Base-by-base conservation (phyloP, 1,140 invertebrate genomes). In the Pseudomyrmex concolor region DNA sequence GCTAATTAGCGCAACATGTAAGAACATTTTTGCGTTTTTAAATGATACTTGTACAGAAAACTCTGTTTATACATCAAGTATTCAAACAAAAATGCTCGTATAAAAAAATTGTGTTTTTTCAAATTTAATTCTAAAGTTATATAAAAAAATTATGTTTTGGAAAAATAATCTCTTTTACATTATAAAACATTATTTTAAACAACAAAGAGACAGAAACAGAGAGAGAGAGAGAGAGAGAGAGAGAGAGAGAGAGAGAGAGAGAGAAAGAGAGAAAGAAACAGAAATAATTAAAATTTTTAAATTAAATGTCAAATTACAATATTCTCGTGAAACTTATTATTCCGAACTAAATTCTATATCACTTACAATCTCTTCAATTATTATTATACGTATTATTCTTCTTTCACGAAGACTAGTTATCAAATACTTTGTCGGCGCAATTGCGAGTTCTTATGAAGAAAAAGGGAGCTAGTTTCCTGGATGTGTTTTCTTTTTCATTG, bases 401-500 rank as follows among this genome's bases (percentile, higher is more conserved):
- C 34, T 68, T 55, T 57, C 43, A 59, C 25, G 15, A 48, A 48
- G 15, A 57, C 8, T 43, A 13, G 54, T 43, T 25, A 77, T 45
- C 34, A 25, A 8, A 70, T 70, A 19, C 17, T 55, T 57, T 15
- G 25, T 70, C 19, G 43, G 12, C 8, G 51, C 74, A 34, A 55
- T 77, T 34, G 34, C 34, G 12, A 0, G 57, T 78, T 13, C 15
- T 78, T 70, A 78, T 64, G 43, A 34, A 25, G 51, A 78, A 78
- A 66, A 67, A 55, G 5, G 19, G 25, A 55, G 67, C 54, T 25
- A 54, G 17, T 78, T 78, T 78, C 34, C 43, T 48, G 54, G 51
- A 71, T 22, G 15, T 59, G 54, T 59, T 70, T 78, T 60, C 19
- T 71, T 71, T 78, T 80, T 80, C 66, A 80, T 71, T 19, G 10